These are phyloP conservation scores for Heliothis subflexa DNA, from an alignment of 1,140 invertebrate species.

Conservation along the genomic window DNA sequence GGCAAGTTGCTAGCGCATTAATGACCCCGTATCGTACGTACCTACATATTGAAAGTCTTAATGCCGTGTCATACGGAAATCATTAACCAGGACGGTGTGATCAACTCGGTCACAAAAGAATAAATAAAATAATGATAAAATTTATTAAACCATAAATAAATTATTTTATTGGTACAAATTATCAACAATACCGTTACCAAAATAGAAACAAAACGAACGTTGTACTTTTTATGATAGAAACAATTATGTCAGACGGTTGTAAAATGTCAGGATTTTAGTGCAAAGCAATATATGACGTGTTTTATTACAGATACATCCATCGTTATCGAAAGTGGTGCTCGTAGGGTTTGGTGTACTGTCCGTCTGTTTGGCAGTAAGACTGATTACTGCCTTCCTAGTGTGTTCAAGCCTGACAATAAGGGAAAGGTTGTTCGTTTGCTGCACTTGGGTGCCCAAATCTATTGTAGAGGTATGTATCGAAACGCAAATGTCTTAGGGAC, in stretches of 20 bases:
- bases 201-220: background rate
- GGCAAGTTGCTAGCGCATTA: no score
- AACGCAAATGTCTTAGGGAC: no score
- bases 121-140: background rate
- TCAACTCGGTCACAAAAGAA: background rate
- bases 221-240: background rate
- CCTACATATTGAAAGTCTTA: no score
- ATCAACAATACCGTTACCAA: background rate
- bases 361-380: conserved; percentile 65
- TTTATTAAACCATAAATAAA: background rate
- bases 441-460: conserved; percentile 75
- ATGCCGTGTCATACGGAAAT: background rate
- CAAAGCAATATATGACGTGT: background rate
- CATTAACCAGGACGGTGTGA: background rate
- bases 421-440: conserved; percentile 74
- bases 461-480: conserved; percentile 73
- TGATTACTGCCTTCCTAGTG: conserved; percentile 59
- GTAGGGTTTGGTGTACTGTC: conserved; percentile 71
- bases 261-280: no score
- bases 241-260: background rate
- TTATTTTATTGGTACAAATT: background rate
- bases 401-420: conserved; percentile 71
- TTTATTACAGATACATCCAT: conserved; percentile 65
- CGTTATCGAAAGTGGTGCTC: conserved; percentile 64
- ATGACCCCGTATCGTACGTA: no score